phyloP scores from a whole-genome alignment of 2,888 invertebrate species.

The Phortica okadai region DNA sequence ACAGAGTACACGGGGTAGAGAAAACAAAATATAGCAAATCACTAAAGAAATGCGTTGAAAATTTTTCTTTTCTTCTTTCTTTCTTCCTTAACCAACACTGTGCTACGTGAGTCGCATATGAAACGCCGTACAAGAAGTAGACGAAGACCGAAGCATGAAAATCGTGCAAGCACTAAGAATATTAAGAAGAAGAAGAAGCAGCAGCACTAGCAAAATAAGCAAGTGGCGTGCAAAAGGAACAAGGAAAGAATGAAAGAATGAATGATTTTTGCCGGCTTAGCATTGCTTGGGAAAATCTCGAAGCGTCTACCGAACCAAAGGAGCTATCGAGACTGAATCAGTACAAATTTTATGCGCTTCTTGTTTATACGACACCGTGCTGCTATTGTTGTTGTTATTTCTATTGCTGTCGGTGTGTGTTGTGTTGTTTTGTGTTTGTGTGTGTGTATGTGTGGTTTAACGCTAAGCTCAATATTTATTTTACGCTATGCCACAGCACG shows the following conservation, averaged over 20 bases:
- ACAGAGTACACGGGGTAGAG: background rate
- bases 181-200: background rate
- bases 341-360: slow-evolving; percentile 5
- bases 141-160: background rate
- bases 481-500: slow-evolving; percentile 36
- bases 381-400: background rate
- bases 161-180: background rate
- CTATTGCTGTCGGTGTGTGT: background rate
- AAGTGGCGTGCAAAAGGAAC: background rate
- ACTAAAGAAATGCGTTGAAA: slow-evolving; percentile 62
- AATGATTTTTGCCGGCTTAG: slow-evolving; percentile 4
- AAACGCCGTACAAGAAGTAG: background rate
- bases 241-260: background rate
- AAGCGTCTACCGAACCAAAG: background rate
- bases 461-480: slow-evolving; percentile 68
- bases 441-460: slow-evolving; percentile 39
- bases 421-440: background rate
- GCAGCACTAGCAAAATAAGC: background rate
- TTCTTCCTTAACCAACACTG: background rate
- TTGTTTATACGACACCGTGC: background rate
- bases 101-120: slow-evolving; percentile 9
- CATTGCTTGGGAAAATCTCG: background rate
- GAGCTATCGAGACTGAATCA: background rate
- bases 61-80: slow-evolving; percentile 42
- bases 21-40: slow-evolving; percentile 56